Base-by-base conservation (phyloP, 2,113 vertebrate genomes). In the Grammomys dolichurus region DNA sequence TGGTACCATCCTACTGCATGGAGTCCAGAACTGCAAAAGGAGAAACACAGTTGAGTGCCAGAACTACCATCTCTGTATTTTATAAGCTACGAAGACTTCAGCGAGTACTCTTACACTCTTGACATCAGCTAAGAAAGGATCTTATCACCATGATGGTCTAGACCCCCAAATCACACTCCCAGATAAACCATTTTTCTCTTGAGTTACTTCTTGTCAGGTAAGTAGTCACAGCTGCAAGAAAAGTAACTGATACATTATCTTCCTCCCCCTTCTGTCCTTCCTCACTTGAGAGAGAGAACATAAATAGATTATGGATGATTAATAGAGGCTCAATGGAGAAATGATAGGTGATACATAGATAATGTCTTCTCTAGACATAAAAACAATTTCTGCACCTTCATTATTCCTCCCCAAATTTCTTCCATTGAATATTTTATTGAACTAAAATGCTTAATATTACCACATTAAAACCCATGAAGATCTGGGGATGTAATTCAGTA, bases 391-490 rank as follows among this genome's bases (percentile, higher is more conserved):
- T 63, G 19, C 14, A n/a, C 19, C 7, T 36, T 12, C 3, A 10
- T 70, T 87, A 69, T 54, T 48, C 12, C 43, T 51, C 19, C n/a
- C 31, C 46, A 19, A 31, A 31, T 65, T 85, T 82, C 56, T 36
- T 48, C 22, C 54, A 78, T 0, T 87, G 81, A 46, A 63, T 58
- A 76, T 5, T 20, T 92, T 82, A 84, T 51, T 78, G 33, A 78
- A 78, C 17, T 69, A 43, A 92, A 87, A 94, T 90, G 4, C n/a
- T 77, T 95, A 77, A 86, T 58, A 76, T 33, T 28, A 3, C 82
- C 9, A 31, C 48, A 82, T 84, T 28, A 92, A 84, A 87, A 94
- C n/a, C 6, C 19, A 78, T 54, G 46, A 72, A 73, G 46, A 9
- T 17, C 28, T 91, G 51, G 11, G 17, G 51, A 36, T 72, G 6